phyloP scores from a whole-genome alignment of 2,888 invertebrate species.

The Lasiommata megera region DNA sequence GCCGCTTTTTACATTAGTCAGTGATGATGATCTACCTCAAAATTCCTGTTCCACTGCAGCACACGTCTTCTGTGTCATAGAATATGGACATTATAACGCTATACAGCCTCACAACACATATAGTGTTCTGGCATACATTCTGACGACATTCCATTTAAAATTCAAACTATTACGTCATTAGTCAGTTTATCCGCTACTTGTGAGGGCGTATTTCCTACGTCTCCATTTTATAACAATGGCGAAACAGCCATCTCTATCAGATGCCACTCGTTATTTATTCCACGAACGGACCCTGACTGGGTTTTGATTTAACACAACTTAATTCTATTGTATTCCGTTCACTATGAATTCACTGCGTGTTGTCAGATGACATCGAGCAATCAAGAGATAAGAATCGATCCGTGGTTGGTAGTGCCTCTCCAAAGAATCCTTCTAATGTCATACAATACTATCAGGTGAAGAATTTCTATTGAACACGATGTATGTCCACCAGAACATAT shows the following conservation, averaged over 20 bases:
- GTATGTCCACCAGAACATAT: not conserved
- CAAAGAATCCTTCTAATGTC: conserved; percentile 15
- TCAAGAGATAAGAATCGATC: conserved; percentile 42
- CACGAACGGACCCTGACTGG: conserved; percentile 30
- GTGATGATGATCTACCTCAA: too few relatives aligned
- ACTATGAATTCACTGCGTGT: conserved; percentile 39
- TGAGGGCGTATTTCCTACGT: conserved; percentile 15
- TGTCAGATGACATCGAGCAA: conserved; percentile 41
- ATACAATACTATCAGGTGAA: conserved; percentile 5
- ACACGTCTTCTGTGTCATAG: too few relatives aligned
- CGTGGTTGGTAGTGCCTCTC: conserved; percentile 25
- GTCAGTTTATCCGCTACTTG: conserved; percentile 9
- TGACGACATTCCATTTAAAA: too few relatives aligned
- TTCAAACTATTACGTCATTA: conserved; percentile 14
- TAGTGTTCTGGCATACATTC: too few relatives aligned
- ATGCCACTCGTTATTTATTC: conserved; percentile 35
- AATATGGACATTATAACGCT: too few relatives aligned
- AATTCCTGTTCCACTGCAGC: too few relatives aligned
- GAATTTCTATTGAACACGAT: conserved; percentile 18
- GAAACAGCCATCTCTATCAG: conserved; percentile 26
- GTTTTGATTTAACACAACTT: conserved; percentile 42
- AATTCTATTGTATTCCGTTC: conserved; percentile 42
- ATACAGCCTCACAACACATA: too few relatives aligned
- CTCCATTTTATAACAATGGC: conserved; percentile 25
- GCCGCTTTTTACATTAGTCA: too few relatives aligned